A percentile compares a stretch with the other conserved stretches of the same genome.
Evolutionary conservation across 2,797 vertebrate species (phyloP).

Genomic region (Phylloscopus collybita): DNA sequence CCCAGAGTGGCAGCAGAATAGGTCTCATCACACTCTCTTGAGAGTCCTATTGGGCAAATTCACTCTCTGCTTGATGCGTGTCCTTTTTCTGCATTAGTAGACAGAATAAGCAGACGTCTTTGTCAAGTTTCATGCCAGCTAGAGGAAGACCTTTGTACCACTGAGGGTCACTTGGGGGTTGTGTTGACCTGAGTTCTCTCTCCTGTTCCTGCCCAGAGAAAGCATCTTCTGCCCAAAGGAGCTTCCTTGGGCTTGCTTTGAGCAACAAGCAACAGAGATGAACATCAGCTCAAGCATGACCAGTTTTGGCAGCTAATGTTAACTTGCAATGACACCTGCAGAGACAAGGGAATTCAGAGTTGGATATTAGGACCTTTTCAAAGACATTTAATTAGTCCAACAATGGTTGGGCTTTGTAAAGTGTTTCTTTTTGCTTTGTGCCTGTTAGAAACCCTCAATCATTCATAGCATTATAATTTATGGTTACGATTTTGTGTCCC

Average conservation of each 20-base stretch:
- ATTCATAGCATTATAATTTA: conserved; percentile 38
- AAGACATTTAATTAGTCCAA: conserved; percentile 36
- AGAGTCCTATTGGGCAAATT: not conserved
- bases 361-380: not conserved
- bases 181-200: not conserved
- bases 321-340: conserved; percentile 28
- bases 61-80: not conserved
- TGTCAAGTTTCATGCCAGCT: not conserved
- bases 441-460: conserved; percentile 26
- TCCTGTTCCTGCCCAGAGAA: not conserved
- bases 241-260: not conserved
- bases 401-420: not conserved
- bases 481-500: not conserved
- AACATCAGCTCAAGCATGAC: conserved; percentile 1
- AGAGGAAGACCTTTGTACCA: not conserved
- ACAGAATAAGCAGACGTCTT: not conserved
- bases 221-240: not conserved
- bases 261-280: not conserved
- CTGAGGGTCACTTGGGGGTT: not conserved
- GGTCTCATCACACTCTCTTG: not conserved
- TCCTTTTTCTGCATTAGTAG: not conserved
- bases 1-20: not conserved
- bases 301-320: not conserved
- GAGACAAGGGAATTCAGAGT: not conserved
- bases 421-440: not conserved